Base-by-base conservation (phyloP, 2,888 invertebrate species). In the Elmis aenea region DNA sequence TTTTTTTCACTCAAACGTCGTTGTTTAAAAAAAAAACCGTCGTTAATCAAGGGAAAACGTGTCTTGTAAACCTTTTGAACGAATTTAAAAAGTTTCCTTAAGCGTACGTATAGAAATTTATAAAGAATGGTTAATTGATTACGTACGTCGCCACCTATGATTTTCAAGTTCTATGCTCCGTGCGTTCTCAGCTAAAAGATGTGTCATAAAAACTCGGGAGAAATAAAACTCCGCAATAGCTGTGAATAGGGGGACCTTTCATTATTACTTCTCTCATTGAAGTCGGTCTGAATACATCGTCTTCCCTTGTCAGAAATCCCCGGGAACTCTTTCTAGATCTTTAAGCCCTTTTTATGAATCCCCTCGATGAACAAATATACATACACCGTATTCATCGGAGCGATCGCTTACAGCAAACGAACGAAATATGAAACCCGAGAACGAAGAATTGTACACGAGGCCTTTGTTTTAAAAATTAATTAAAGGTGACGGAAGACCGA, bases 261-360 rank as follows among this genome's bases (percentile, higher is more conserved):
- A 42, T 45, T 42, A 35, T 35, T 27, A 38, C 42, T 33, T 29
- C 45, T 33, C 45, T 45, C 38, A 42, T 30, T 42, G 45, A 40
- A 31, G 40, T 33, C 30, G 39, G 25, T 34, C 29, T 34, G 40
- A 41, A 41, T 35, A 26, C 35, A 24, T 31, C 41, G 34, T 26
- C 39, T 30, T 35, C 30, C 31, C 40, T 32, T 29, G 33, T 35
- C 36, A 36, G 36, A 25, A 26, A 33, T 33, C 35, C 31, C 31
- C 35, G 27, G 40, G 35, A 35, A 40, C 34, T 40, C 39, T 34
- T 34, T 26, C 29, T 28, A 26, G 29, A 31, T 26, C 30, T 24
- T 30, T 16, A 13, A 28, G 24, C 31, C 22, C 27, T 26, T 28
- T 37, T 38, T 32, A 33, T 13, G 15, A 27, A 25, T 21, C 24